Base-by-base conservation (phyloP, 2,113 vertebrate genomes). In the Felis catus region DNA sequence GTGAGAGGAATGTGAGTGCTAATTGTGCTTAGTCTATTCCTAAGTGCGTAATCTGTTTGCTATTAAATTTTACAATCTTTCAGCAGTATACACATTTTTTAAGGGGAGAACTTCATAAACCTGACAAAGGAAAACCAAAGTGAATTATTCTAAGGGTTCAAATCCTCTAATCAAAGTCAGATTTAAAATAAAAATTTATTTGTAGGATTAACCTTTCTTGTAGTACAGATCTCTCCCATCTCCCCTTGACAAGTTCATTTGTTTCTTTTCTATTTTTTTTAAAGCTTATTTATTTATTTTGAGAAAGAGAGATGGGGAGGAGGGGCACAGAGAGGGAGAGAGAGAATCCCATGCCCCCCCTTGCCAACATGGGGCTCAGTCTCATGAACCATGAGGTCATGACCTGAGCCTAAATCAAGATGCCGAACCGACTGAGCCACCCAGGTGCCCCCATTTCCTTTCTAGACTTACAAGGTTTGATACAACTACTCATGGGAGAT, bases 11-110 rank as follows among this genome's bases (percentile, higher is more conserved):
- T 99, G 99, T 98, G 98, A 98, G 96, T 80, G 97, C 98, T 99
- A 99, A 99, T 99, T 99, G 98, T 99, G 99, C 99, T 99, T 99
- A 99, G 99, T 99, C 99, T 99, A 98, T 99, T 98, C 98, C 98
- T 98, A 96, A 98, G 98, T 97, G 95, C 93, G 98, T 98, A 98
- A 99, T 99, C 99, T 99, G 99, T 99, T 99, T 99, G 98, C 98
- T 98, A 98, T 99, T 99, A 99, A 97, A 97, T 97, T 99, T 98
- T 99, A 98, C 97, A 98, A 98, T 95, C 98, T 98, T 98, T 98
- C 98, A 98, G 97, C 98, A 98, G 98, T 96, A 97, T 98, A 97
- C 97, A 98, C 95, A 94, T 96, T 98, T 96, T 88, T 61, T 98
- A 98, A 98, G 74, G 96, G 94, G 98, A 98, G 95, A 90, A 98